A percentile compares a stretch with the other conserved stretches of the same genome.
Evolutionary conservation across 2,888 invertebrate species (phyloP).

Genomic region (Metallyticus violacea): DNA sequence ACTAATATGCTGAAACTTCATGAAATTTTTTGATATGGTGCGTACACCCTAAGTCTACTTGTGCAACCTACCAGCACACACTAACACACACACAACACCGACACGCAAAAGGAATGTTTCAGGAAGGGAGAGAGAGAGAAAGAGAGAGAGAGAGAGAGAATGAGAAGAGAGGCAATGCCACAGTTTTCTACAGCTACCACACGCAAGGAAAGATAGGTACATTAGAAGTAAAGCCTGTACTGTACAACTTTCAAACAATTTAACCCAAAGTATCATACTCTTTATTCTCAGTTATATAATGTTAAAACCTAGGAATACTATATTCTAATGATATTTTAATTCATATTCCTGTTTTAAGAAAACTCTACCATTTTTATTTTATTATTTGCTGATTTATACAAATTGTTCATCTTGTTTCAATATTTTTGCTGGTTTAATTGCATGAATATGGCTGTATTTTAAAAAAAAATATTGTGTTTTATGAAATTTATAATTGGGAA

Average conservation of each 20-base stretch:
- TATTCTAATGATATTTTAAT: too few relatives aligned
- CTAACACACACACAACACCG: constrained; percentile 14
- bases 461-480: too few relatives aligned
- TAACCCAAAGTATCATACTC: neutral
- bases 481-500: too few relatives aligned
- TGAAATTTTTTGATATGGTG: neutral
- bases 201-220: constrained; percentile 23
- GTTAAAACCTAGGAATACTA: neutral
- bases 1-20: neutral
- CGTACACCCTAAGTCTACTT: constrained; percentile 1
- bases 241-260: constrained; percentile 10
- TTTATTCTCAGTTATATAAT: neutral
- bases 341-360: too few relatives aligned
- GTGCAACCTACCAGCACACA: constrained; percentile 31
- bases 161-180: constrained; percentile 14
- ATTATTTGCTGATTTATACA: too few relatives aligned
- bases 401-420: too few relatives aligned
- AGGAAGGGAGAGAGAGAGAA: constrained; percentile 27
- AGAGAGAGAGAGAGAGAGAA: constrained; percentile 35
- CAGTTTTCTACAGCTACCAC: constrained; percentile 10
- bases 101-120: constrained; percentile 1
- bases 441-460: too few relatives aligned
- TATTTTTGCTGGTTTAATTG: too few relatives aligned
- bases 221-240: constrained; percentile 6
- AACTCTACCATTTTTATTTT: too few relatives aligned